A percentile compares a stretch with the other conserved stretches of the same genome.
Conservation (phyloP, 1,140 invertebrate species). For the Elysia chlorotica region DNA sequence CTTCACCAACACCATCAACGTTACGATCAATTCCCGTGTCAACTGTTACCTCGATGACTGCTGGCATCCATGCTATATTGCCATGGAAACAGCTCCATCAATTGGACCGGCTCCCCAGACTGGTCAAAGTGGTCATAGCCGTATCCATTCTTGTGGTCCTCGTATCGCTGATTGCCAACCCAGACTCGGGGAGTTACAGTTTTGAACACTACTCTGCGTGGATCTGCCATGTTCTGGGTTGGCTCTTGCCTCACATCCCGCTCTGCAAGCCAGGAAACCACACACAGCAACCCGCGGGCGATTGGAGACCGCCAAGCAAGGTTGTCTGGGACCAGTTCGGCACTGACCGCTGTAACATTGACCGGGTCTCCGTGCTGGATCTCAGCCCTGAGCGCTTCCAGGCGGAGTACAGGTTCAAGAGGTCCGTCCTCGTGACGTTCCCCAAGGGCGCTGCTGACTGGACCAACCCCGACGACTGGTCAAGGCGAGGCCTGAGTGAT, state of each 20-base stretch:
- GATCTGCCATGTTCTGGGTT: not conserved
- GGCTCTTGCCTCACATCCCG: not conserved
- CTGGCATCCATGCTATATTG: not conserved
- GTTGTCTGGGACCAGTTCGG: slow-evolving; percentile 27
- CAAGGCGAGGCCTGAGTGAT: slow-evolving; percentile 31
- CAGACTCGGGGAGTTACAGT: slow-evolving; percentile 4
- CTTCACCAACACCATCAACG: not conserved
- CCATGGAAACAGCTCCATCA: no score
- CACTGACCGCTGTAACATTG: slow-evolving; percentile 39
- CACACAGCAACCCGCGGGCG: slow-evolving; percentile 20
- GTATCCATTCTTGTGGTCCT: no score
- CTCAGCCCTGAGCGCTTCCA: slow-evolving; percentile 45
- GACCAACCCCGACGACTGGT: slow-evolving; percentile 47
- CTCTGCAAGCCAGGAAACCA: not conserved
- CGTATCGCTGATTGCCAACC: not conserved
- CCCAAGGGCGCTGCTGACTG: slow-evolving; percentile 49
- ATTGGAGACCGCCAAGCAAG: slow-evolving; percentile 39
- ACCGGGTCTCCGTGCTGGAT: slow-evolving; percentile 32
- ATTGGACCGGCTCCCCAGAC: no score
- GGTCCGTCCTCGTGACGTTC: slow-evolving; percentile 51
- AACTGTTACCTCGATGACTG: not conserved
- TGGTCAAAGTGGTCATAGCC: no score
- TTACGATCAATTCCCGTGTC: no score
- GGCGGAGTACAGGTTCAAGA: slow-evolving; percentile 42
- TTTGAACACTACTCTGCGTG: not conserved